These are phyloP conservation scores for Scelioninae gen. 1 DNA, from an alignment of 2,888 invertebrate species.

Conservation along the genomic window DNA sequence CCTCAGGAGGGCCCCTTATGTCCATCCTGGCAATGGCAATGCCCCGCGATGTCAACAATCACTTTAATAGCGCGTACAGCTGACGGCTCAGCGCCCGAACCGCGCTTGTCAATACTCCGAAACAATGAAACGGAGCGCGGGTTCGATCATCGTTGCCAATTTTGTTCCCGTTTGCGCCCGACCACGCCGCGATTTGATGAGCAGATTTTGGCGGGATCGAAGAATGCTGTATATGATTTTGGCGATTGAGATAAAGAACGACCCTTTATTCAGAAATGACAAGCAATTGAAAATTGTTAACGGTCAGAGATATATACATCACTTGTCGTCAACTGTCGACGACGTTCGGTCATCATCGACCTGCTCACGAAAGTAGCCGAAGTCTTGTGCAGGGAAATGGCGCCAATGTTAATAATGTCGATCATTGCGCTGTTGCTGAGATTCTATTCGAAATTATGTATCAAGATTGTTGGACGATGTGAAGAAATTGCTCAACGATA, in stretches of 20 bases:
- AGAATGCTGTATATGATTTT: not conserved
- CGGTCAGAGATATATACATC: not conserved
- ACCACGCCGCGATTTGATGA: not conserved
- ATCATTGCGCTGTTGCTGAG: too few relatives aligned
- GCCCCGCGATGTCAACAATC: constrained; percentile 63
- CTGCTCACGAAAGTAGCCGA: not conserved
- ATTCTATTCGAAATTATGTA: too few relatives aligned
- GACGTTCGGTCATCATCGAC: not conserved
- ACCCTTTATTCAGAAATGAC: not conserved
- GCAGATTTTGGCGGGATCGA: not conserved
- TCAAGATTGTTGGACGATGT: too few relatives aligned
- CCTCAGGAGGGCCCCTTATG: constrained; percentile 84
- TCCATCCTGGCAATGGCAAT: constrained; percentile 78
- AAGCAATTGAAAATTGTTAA: not conserved
- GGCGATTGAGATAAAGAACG: not conserved
- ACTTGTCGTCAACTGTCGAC: not conserved
- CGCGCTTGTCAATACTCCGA: constrained; percentile 39
- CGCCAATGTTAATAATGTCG: not conserved
- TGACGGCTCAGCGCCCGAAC: constrained; percentile 22
- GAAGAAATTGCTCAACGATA: too few relatives aligned
- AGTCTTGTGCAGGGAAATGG: not conserved
- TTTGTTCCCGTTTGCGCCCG: not conserved
- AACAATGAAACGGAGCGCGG: constrained; percentile 19
- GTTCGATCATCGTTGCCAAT: not conserved
- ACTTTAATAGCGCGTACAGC: constrained; percentile 36